Evolutionary conservation across 2,888 invertebrate species (phyloP).

Genomic region (Pterostichus madidus): DNA sequence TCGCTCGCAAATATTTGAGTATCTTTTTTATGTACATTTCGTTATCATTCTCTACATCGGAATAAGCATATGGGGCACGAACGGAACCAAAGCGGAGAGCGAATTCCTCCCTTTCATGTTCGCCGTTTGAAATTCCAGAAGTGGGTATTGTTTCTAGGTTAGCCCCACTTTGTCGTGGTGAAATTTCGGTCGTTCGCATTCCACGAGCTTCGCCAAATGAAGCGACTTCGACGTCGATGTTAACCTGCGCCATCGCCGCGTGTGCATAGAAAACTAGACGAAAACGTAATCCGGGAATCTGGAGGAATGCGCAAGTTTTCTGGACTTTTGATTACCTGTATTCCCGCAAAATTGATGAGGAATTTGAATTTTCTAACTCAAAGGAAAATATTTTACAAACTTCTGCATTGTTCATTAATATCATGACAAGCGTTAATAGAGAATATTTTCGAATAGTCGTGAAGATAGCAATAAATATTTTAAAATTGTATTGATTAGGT

Average conservation of each 20-base stretch:
- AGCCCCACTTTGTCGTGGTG: conserved; percentile 59
- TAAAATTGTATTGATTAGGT: no score
- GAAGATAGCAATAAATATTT: no score
- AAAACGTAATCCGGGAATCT: background rate
- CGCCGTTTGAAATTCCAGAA: conserved; percentile 63
- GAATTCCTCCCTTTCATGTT: conserved; percentile 59
- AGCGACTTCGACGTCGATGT: conserved; percentile 12
- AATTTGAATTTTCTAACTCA: conserved; percentile 44
- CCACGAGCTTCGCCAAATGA: conserved; percentile 41
- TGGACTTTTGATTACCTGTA: conserved; percentile 48
- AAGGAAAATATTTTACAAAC: conserved; percentile 16
- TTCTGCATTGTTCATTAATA: conserved; percentile 32
- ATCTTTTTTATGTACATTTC: conserved; percentile 64
- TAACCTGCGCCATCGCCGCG: background rate
- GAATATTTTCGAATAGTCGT: no score
- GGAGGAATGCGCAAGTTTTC: conserved; percentile 43
- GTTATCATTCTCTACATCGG: conserved; percentile 28
- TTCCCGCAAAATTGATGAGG: conserved; percentile 43
- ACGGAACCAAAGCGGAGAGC: background rate
- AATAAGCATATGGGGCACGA: conserved; percentile 30
- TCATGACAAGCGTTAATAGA: background rate
- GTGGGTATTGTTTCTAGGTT: conserved; percentile 64
- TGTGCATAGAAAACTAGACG: conserved; percentile 43
- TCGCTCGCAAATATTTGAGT: conserved; percentile 61
- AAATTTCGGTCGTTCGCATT: conserved; percentile 41